Evolutionary conservation across 1,140 invertebrate genomes (phyloP).

Genomic region (Metaphire vulgaris): DNA sequence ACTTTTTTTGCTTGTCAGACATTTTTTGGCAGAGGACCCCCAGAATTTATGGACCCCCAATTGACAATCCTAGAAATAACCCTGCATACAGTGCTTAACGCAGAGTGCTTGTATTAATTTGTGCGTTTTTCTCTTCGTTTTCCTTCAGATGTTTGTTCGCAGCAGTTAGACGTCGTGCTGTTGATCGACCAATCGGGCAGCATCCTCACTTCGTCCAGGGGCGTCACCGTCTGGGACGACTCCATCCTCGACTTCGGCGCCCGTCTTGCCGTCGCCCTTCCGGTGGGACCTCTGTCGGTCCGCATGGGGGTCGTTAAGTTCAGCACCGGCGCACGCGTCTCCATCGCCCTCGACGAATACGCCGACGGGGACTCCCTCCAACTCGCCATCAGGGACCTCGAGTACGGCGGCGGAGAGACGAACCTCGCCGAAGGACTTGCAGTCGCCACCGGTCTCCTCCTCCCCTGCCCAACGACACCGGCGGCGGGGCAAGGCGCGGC

Average conservation of each 20-base stretch:
- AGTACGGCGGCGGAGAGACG: slow-evolving; percentile 30
- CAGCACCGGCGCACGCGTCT: background rate
- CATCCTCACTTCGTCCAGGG: background rate
- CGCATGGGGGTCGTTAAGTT: background rate
- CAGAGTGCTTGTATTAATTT: too few species aligned
- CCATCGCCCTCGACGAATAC: background rate
- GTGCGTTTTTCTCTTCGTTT: too few species aligned
- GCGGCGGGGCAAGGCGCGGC: slow-evolving; percentile 36
- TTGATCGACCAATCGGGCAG: background rate
- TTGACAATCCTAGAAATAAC: too few species aligned
- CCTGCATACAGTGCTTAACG: too few species aligned
- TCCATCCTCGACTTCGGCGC: background rate
- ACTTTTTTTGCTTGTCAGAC: too few species aligned
- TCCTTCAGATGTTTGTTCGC: background rate
- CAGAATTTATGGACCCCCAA: too few species aligned
- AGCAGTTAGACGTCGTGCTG: background rate
- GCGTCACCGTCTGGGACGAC: background rate
- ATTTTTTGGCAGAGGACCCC: too few species aligned
- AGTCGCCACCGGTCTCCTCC: slow-evolving; percentile 33
- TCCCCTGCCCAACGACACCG: slow-evolving; percentile 17
- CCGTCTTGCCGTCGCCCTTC: background rate
- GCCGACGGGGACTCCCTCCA: background rate
- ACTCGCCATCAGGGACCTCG: background rate
- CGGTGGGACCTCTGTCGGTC: background rate
- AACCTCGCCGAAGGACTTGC: slow-evolving; percentile 40